Evolutionary conservation across 2,797 vertebrate species (phyloP).

Genomic region (Nannoperca obscura): DNA sequence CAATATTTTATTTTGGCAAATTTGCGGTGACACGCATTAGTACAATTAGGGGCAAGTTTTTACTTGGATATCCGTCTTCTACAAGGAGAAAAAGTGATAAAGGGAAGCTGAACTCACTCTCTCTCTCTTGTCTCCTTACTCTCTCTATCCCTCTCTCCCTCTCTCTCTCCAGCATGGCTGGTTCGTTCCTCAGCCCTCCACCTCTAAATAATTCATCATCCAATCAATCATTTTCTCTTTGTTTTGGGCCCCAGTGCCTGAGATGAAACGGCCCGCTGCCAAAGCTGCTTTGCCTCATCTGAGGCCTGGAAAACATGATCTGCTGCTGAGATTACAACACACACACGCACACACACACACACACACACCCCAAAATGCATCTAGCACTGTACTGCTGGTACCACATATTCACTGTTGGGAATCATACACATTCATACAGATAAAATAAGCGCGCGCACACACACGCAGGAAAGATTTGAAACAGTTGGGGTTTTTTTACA

Average conservation of each 20-base stretch:
- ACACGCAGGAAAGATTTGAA: slow-evolving; percentile 20
- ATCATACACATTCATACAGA: slow-evolving; percentile 65
- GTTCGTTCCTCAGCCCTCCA: slow-evolving; percentile 84
- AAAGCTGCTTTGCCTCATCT: slow-evolving; percentile 90
- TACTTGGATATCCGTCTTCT: slow-evolving; percentile 80
- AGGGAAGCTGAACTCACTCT: slow-evolving; percentile 62
- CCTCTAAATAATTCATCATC: slow-evolving; percentile 91
- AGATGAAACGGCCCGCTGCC: slow-evolving; percentile 89
- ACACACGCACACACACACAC: slow-evolving; percentile 62
- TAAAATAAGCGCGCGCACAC: slow-evolving; percentile 16
- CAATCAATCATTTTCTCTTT: slow-evolving; percentile 92
- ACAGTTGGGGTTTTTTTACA: slow-evolving; percentile 7
- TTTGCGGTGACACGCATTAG: slow-evolving; percentile 84
- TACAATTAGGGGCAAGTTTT: slow-evolving; percentile 84
- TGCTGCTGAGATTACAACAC: slow-evolving; percentile 88
- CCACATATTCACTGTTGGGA: slow-evolving; percentile 66
- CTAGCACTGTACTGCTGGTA: slow-evolving; percentile 64
- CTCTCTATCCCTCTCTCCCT: slow-evolving; percentile 60
- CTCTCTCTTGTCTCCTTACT: slow-evolving; percentile 51
- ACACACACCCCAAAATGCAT: slow-evolving; percentile 51
- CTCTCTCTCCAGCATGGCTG: slow-evolving; percentile 77
- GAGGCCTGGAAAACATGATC: slow-evolving; percentile 89
- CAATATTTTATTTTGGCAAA: slow-evolving; percentile 85
- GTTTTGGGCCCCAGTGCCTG: slow-evolving; percentile 90
- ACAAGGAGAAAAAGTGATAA: slow-evolving; percentile 72